Percentiles rank a stretch among this genome's conserved stretches.
These are phyloP conservation scores for Ennomos quercinarius DNA, from an alignment of 2,888 invertebrate genomes.

Conservation along the genomic window DNA sequence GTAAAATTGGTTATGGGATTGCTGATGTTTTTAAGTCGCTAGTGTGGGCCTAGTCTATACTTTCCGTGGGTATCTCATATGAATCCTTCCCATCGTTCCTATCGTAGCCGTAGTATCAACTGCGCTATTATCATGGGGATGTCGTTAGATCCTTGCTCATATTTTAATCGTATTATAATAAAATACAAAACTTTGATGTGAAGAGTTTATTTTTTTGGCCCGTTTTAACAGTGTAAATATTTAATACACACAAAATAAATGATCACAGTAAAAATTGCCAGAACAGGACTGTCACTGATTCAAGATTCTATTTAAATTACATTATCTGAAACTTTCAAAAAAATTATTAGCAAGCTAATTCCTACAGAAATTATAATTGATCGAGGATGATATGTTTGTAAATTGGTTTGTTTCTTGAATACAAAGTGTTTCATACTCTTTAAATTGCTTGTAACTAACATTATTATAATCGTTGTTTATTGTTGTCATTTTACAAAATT, in stretches of 20 bases:
- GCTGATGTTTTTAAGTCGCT: too few species aligned
- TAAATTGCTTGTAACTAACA: conserved; percentile 12
- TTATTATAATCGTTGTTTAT: conserved; percentile 24
- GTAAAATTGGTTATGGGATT: too few species aligned
- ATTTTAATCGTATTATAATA: conserved; percentile 16
- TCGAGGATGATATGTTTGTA: conserved; percentile 35
- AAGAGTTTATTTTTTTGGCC: conserved; percentile 82
- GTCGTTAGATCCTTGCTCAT: too few species aligned
- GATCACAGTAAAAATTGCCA: conserved; percentile 40
- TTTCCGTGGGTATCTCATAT: too few species aligned
- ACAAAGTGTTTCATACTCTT: conserved; percentile 10
- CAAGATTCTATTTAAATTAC: conserved; percentile 27
- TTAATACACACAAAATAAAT: conserved; percentile 59
- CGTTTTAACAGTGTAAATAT: conserved; percentile 66
- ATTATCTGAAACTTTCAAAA: conserved; percentile 42
- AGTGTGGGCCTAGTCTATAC: too few species aligned
- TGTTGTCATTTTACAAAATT: conserved; percentile 18
- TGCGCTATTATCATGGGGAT: too few species aligned
- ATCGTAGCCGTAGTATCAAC: too few species aligned
- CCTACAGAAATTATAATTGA: conserved; percentile 49
- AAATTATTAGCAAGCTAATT: conserved; percentile 45
- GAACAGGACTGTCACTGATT: conserved; percentile 43
- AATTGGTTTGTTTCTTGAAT: conserved; percentile 19
- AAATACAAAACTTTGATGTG: conserved; percentile 60
- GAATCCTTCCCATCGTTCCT: too few species aligned